Conservation (phyloP, 1,140 invertebrate species). For the Neoseiulus cucumeris region DNA sequence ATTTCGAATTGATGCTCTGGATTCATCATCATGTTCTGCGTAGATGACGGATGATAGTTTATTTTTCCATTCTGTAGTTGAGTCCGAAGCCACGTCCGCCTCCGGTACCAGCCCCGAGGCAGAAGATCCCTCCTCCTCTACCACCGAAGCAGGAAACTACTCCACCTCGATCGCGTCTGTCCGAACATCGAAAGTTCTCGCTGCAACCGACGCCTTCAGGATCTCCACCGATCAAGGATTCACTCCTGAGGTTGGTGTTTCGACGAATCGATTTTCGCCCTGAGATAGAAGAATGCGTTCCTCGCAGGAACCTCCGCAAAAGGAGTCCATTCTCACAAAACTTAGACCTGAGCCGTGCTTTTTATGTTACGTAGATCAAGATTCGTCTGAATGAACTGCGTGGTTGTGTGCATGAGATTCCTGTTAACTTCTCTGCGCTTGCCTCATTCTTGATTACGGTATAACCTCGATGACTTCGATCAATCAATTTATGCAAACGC, state of each 20-base stretch:
- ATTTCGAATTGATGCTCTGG: too few relatives aligned
- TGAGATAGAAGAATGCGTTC: neutral
- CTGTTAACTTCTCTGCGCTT: too few relatives aligned
- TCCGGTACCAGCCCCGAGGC: neutral
- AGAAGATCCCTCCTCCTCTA: neutral
- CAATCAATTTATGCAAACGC: too few relatives aligned
- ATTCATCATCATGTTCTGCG: too few relatives aligned
- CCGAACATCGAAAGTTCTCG: neutral
- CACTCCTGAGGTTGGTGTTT: neutral
- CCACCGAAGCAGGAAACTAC: neutral
- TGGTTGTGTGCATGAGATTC: neutral
- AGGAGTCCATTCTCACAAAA: neutral
- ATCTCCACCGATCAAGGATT: neutral
- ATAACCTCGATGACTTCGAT: too few relatives aligned
- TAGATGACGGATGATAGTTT: too few relatives aligned
- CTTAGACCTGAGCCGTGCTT: neutral
- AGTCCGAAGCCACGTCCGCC: neutral
- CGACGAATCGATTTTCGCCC: neutral
- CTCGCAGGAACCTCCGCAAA: neutral
- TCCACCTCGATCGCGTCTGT: neutral
- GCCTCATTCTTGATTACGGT: too few relatives aligned
- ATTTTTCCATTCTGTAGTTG: too few relatives aligned
- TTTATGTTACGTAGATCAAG: neutral
- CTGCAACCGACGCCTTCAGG: neutral
- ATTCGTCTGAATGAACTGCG: neutral